Conservation (phyloP, 2,797 vertebrate genomes). For the Poeciliopsis presidionis region DNA sequence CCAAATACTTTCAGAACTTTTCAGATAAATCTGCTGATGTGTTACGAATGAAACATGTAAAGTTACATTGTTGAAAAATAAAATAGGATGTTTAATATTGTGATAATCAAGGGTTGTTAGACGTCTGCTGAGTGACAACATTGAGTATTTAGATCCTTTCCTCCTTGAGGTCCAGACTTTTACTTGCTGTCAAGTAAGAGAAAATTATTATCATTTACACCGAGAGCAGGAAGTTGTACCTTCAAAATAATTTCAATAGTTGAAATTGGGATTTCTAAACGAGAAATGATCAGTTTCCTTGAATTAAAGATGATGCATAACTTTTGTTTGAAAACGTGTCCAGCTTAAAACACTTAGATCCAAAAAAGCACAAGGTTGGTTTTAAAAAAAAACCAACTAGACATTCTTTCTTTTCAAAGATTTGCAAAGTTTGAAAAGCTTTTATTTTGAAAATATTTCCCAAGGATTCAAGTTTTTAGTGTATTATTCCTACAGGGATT, state of each 20-base stretch:
- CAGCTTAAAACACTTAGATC: not conserved
- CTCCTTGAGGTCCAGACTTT: conserved; percentile 13
- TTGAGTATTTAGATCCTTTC: not conserved
- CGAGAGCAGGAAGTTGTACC: not conserved
- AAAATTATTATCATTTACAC: not conserved
- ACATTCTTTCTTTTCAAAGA: not conserved
- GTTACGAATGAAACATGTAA: not conserved
- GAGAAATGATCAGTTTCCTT: not conserved
- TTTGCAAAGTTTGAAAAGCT: not conserved
- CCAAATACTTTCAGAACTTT: not conserved
- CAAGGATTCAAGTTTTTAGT: not conserved
- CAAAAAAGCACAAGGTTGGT: not conserved
- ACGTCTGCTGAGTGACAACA: not conserved
- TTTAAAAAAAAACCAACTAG: not conserved
- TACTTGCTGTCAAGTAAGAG: not conserved
- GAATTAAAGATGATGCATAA: not conserved
- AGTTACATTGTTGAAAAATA: not conserved
- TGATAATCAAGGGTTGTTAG: not conserved
- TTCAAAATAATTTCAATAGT: conserved; percentile 36
- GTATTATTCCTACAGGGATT: not conserved
- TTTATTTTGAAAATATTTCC: conserved; percentile 59
- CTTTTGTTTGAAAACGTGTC: not conserved
- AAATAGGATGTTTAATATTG: not conserved
- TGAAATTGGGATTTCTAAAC: not conserved
- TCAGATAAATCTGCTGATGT: not conserved